Evolutionary conservation across 2,797 vertebrate genomes (phyloP), one percentile per base, ranked within the genome.

Genomic region (Malacoraja senta): DNA sequence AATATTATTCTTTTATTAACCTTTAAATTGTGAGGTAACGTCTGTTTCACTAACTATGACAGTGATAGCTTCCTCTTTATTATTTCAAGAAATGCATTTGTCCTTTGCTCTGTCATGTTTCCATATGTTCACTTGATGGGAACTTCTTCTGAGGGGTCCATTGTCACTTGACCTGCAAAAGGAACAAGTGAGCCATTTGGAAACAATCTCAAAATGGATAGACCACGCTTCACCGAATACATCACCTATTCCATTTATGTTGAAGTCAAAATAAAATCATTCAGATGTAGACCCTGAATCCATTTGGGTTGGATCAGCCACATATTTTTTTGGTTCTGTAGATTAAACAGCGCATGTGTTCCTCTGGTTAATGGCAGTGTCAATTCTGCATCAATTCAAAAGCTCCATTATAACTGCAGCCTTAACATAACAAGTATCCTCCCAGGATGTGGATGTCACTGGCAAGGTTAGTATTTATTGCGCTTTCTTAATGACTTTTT

Each of bases 21-120:
- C 90, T 92, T 76, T 92, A 74, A 53, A 92, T 92, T 92, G 84
- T 88, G 90, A 92, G 72, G 90, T 76, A 92, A 92, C 72, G 21
- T 44, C 38, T 91, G 19, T 91, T 91, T 74, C 68, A 91, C 90
- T 91, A 44, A 91, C 26, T 15, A 76, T 58, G 71, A 58, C 71
- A 92, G 90, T 74, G 90, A 74, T 92, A 76, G 61, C 24, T 92
- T 58, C 13, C 53, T 74, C 17, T 91, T 74, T 15, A 76, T 92
- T 91, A 91, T 63, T 35, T 68, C 63, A 58, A 92, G 71, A 38
- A 72, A 2, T 24, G 4, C 9, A 92, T 92, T 92, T 44, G 58
- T 44, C 26, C 90, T 58, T 9, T 32, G 83, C n/a, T 86, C 53
- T 88, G 21, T 32, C 17, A 63, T 10, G 6, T 8, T 88, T 17